Percentiles rank a stretch among this genome's conserved stretches.
phyloP scores from a whole-genome alignment of 2,888 invertebrate species.

The Serrognathus titanus region DNA sequence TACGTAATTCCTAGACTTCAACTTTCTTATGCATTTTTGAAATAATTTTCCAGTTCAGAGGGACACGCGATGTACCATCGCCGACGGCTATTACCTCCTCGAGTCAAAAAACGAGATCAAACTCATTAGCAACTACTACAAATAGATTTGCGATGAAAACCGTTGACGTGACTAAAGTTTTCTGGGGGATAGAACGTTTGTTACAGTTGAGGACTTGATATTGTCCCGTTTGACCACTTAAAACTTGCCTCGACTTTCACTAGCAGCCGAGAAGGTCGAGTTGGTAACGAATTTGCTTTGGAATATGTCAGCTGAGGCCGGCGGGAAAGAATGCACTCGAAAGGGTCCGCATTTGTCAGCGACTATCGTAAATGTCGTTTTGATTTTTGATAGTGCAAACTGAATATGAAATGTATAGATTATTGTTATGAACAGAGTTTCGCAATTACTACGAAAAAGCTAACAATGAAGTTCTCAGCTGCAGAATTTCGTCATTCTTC shows the following conservation, averaged over 20 bases:
- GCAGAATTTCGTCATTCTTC: no score
- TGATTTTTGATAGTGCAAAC: no score
- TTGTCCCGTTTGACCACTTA: slow-evolving; percentile 36
- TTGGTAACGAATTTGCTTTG: slow-evolving; percentile 33
- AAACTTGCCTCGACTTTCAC: slow-evolving; percentile 36
- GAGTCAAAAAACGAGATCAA: background rate
- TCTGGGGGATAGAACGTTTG: slow-evolving; percentile 29
- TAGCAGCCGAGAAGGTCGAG: slow-evolving; percentile 28
- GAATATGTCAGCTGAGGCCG: slow-evolving; percentile 4
- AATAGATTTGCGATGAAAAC: background rate
- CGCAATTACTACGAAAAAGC: no score
- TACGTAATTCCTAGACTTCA: no score
- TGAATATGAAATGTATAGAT: no score
- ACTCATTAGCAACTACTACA: background rate
- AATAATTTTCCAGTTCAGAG: no score
- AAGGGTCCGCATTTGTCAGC: no score
- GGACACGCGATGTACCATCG: no score
- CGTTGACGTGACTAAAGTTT: slow-evolving; percentile 22
- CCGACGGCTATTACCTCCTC: background rate
- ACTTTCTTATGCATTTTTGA: no score
- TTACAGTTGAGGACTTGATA: slow-evolving; percentile 38
- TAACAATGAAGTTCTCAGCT: no score
- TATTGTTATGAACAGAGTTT: no score
- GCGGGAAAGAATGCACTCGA: background rate
- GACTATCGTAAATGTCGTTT: no score